Evolutionary conservation across 2,888 invertebrate species (phyloP), one percentile per base, ranked within the genome.

Genomic region (Sesia bembeciformis): DNA sequence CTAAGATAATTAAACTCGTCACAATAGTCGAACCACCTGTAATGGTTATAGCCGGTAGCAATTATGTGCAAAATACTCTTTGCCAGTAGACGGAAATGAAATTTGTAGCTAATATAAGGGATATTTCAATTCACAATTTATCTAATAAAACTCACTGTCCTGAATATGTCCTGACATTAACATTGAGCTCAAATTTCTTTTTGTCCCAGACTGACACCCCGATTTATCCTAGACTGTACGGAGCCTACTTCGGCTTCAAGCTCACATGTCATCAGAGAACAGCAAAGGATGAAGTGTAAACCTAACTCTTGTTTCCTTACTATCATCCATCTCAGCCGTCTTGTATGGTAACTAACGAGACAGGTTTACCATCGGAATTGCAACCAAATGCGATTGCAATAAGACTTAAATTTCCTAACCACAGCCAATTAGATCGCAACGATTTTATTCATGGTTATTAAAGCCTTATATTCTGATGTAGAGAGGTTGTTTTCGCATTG

Each of bases 401-500:
- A 75, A 68, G 72, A 68, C 62, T 60, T 62, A 59, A 60, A 67
- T 63, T 74, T n/a, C 46, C 23, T 8, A 46, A 46, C 23, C 46
- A 46, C 46, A 46, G 3, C 23, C 46, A 69, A 74, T 76, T 75
- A 46, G 46, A 46, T 74, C 70, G 74, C 58, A 58, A 42, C 52
- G 50, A 46, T 52, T 72, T 66, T 61, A 65, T 66, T 62, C 66
- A 66, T 61, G 59, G 66, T 67, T 70, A 70, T 68, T 67, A 69
- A 66, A 67, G 67, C 73, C 76, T 72, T 79, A 77, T 70, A 64
- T 60, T 67, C 63, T 53, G 56, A 56, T 53, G 41, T 40, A 42
- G 52, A 56, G 52, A 69, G 78, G 65, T 73, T 67, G 67, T 74
- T 78, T 81, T 74, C 61, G 76, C 60, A 61, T 52, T 57, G 63